phyloP scores from a whole-genome alignment of 2,797 vertebrate species.

The Pangasius krempfi region DNA sequence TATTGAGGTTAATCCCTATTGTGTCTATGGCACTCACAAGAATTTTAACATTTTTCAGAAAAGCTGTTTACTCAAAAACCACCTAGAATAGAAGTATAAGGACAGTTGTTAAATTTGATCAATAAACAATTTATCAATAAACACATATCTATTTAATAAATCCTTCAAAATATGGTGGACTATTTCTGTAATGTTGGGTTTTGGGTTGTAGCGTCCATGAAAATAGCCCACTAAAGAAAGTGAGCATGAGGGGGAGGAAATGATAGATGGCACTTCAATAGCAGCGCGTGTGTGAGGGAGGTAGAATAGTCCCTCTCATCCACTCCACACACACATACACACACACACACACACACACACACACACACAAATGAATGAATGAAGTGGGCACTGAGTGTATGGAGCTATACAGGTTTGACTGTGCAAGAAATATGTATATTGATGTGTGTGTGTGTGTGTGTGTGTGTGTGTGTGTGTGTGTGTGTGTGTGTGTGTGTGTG shows the following conservation, averaged over 20 bases:
- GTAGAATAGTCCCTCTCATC: slow-evolving; percentile 1
- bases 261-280: slow-evolving; percentile 39
- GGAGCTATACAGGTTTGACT: not conserved
- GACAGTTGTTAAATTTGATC: not conserved
- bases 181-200: not conserved
- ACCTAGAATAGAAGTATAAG: not conserved
- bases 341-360: slow-evolving; percentile 3
- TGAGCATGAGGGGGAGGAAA: slow-evolving; percentile 15
- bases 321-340: not conserved
- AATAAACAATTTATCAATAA: not conserved
- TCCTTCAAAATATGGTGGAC: not conserved
- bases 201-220: not conserved
- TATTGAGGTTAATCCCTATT: not conserved
- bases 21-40: not conserved
- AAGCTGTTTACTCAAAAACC: not conserved
- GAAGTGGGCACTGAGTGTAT: not conserved
- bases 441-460: not conserved
- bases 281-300: slow-evolving; percentile 8
- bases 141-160: not conserved
- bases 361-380: slow-evolving; percentile 6
- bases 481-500: not conserved
- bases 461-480: slow-evolving; percentile 23
- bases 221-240: slow-evolving; percentile 17
- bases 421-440: slow-evolving; percentile 3
- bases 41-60: not conserved